phyloP scores from a whole-genome alignment of 2,797 vertebrate species.

The Gymnopithys bicolor region DNA sequence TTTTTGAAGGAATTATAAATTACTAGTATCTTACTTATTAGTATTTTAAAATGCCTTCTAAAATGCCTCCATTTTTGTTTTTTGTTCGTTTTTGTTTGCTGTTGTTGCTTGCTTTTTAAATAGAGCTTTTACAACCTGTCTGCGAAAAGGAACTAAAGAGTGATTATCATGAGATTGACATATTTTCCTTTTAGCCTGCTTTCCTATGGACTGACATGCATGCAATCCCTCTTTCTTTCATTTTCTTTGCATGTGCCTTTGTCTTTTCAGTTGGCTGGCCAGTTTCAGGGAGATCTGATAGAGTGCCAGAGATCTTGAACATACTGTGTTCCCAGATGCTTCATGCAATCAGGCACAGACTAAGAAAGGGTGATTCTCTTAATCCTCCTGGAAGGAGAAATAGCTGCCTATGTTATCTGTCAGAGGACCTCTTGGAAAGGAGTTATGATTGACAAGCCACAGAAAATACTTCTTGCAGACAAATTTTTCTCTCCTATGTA shows the following conservation, averaged over 20 bases:
- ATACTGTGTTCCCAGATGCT: not conserved
- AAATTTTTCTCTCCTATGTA: not conserved
- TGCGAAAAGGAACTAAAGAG: not conserved
- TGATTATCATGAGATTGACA: not conserved
- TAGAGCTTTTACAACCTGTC: not conserved
- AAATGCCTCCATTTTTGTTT: rapidly evolving
- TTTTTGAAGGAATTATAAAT: not conserved
- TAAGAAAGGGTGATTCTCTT: not conserved
- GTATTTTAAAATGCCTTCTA: not conserved
- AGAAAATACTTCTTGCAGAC: not conserved
- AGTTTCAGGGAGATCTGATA: not conserved
- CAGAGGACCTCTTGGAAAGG: not conserved
- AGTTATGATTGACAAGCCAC: not conserved
- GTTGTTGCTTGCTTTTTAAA: not conserved
- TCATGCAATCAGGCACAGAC: not conserved
- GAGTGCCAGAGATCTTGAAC: not conserved
- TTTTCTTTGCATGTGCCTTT: not conserved
- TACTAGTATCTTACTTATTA: not conserved
- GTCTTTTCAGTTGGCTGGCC: not conserved
- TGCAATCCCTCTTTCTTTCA: rapidly evolving
- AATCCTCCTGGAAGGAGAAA: not conserved
- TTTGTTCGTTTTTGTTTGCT: not conserved
- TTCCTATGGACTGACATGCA: not conserved
- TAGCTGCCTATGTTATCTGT: not conserved
- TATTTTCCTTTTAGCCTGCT: not conserved